A percentile compares a stretch with the other conserved stretches of the same genome.
phyloP scores from a whole-genome alignment of 2,888 invertebrate species.

The Venusia cambrica region DNA sequence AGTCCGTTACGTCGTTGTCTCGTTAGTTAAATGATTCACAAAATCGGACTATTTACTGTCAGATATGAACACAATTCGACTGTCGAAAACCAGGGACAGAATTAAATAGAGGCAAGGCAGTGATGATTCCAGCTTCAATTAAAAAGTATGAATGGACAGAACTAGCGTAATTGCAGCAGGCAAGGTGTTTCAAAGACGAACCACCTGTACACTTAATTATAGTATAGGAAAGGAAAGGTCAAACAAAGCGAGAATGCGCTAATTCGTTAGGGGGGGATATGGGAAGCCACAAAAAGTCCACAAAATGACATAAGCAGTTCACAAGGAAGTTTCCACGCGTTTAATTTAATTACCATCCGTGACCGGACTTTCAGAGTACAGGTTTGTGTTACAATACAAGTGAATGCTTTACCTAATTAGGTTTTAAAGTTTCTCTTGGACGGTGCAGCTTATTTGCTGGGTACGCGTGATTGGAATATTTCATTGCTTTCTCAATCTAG shows the following conservation, averaged over 20 bases:
- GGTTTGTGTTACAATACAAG: constrained; percentile 35
- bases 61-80: too few relatives aligned
- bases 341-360: constrained; percentile 49
- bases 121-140: too few relatives aligned
- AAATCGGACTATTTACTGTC: too few relatives aligned
- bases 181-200: too few relatives aligned
- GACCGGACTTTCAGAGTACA: constrained; percentile 43
- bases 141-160: too few relatives aligned
- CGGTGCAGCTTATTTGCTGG: constrained; percentile 20
- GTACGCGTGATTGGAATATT: constrained; percentile 22
- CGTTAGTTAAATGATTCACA: too few relatives aligned
- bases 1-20: too few relatives aligned
- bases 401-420: constrained; percentile 42
- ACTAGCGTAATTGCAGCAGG: too few relatives aligned
- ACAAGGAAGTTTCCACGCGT: constrained; percentile 37
- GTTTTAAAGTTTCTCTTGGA: constrained; percentile 40
- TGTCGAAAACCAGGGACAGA: too few relatives aligned
- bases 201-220: too few relatives aligned
- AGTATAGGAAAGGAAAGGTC: too few relatives aligned
- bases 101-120: too few relatives aligned
- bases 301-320: constrained; percentile 29
- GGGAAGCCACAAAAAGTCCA: constrained; percentile 37
- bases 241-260: constrained; percentile 28
- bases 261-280: constrained; percentile 15
- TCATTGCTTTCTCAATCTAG: constrained; percentile 22